Conservation (phyloP, 1,140 invertebrate genomes). For the Pseudomyrmex flavicornis region DNA sequence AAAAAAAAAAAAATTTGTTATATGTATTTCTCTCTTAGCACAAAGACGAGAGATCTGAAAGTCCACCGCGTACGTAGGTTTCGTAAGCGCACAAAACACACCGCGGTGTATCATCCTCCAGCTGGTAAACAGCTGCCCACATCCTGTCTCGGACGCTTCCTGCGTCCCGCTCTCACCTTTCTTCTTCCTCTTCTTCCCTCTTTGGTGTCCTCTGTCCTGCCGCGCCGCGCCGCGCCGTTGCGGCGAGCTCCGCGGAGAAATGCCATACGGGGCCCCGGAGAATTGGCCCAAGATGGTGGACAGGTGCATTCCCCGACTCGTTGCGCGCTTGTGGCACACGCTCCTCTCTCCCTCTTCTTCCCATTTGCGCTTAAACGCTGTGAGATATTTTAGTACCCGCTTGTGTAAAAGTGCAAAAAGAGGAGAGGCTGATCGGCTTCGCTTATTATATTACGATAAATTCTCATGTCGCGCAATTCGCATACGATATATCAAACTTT, state of each 20-base stretch:
- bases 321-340: conserved; percentile 55
- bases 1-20: not conserved
- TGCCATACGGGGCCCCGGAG: conserved; percentile 53
- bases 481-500: not conserved
- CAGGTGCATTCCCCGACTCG: conserved; percentile 67
- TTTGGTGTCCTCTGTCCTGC: conserved; percentile 13
- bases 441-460: conserved; percentile 53
- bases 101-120: conserved; percentile 73
- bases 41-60: not conserved
- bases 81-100: conserved; percentile 47
- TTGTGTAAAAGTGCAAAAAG: conserved; percentile 9
- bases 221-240: not conserved
- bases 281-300: conserved; percentile 73
- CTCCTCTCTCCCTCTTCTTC: not conserved
- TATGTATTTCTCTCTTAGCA: conserved; percentile 14
- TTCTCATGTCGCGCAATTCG: not conserved
- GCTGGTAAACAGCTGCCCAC: conserved; percentile 81
- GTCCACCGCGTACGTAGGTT: conserved; percentile 29
- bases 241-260: conserved; percentile 27
- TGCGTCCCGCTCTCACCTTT: conserved; percentile 59
- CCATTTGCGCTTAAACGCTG: not conserved
- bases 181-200: conserved; percentile 57
- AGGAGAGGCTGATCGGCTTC: not conserved
- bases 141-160: conserved; percentile 75
- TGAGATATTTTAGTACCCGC: conserved; percentile 13